Conservation (phyloP, 2,113 vertebrate genomes). For the Psettodes erumei region DNA sequence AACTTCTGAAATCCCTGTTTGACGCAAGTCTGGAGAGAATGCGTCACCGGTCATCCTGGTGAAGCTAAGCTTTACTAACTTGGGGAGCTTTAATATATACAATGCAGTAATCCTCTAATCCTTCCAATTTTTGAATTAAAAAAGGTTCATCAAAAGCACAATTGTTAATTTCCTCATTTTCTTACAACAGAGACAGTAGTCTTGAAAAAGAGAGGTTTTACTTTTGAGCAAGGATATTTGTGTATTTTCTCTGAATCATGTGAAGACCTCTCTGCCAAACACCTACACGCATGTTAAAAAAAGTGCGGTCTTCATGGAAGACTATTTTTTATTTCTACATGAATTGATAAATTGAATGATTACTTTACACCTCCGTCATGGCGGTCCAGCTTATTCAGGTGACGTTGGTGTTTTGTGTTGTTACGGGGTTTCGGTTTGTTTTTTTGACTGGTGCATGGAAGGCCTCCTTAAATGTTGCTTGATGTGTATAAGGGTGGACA, state of each 20-base stretch:
- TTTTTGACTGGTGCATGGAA: slow-evolving; percentile 17
- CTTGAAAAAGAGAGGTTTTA: slow-evolving; percentile 33
- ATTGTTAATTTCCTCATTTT: slow-evolving; percentile 43
- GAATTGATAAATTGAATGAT: slow-evolving; percentile 73
- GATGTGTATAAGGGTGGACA: slow-evolving; percentile 45
- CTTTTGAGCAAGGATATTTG: slow-evolving; percentile 68
- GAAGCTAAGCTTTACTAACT: slow-evolving; percentile 29
- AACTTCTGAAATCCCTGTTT: slow-evolving; percentile 72
- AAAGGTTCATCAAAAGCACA: slow-evolving; percentile 23
- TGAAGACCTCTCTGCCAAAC: slow-evolving; percentile 70
- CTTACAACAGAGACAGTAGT: slow-evolving; percentile 50
- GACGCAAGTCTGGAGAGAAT: slow-evolving; percentile 68
- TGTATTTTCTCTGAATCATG: slow-evolving; percentile 76
- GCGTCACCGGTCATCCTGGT: slow-evolving; percentile 46
- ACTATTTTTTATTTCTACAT: slow-evolving; percentile 63
- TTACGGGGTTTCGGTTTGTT: slow-evolving; percentile 9
- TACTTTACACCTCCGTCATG: slow-evolving; percentile 64
- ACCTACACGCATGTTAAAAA: slow-evolving; percentile 69
- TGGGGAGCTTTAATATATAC: slow-evolving; percentile 14
- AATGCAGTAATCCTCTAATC: slow-evolving; percentile 24
- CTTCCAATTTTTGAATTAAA: slow-evolving; percentile 18
- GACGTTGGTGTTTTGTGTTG: slow-evolving; percentile 40
- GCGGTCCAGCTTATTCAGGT: slow-evolving; percentile 48
- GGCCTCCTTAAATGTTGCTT: slow-evolving; percentile 48
- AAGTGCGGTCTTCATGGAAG: slow-evolving; percentile 68